Percentiles rank a stretch among this genome's conserved stretches.
phyloP scores from a whole-genome alignment of 2,888 invertebrate species.

The Taphrorychus bicolor region DNA sequence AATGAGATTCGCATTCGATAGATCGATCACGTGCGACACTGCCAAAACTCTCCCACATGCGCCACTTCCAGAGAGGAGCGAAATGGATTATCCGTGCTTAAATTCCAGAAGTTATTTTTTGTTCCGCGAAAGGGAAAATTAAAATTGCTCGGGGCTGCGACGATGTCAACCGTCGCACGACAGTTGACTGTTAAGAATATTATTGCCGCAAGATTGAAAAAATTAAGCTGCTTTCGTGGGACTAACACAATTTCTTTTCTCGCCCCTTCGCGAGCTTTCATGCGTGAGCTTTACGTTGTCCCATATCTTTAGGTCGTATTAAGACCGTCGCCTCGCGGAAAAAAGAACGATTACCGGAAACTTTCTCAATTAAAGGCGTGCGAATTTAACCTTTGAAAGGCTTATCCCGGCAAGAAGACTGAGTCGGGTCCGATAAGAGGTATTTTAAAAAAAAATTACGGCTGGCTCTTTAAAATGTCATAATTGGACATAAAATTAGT shows the following conservation, averaged over 20 bases:
- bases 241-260: slow-evolving; percentile 15
- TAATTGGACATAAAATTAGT: too few species aligned
- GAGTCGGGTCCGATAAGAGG: background rate
- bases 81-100: slow-evolving; percentile 24
- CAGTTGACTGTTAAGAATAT: slow-evolving; percentile 23
- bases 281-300: slow-evolving; percentile 1
- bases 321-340: background rate
- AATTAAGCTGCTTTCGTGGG: slow-evolving; percentile 12
- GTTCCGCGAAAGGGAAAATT: slow-evolving; percentile 25
- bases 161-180: slow-evolving; percentile 10
- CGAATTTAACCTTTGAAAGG: background rate
- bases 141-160: slow-evolving; percentile 18
- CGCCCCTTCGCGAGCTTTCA: background rate
- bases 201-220: slow-evolving; percentile 30
- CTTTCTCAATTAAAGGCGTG: background rate
- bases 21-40: background rate
- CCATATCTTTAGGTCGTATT: background rate
- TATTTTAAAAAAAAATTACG: background rate
- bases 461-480: too few species aligned
- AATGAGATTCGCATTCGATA: background rate
- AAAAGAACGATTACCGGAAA: background rate
- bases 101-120: slow-evolving; percentile 27
- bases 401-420: background rate
- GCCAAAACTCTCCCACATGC: slow-evolving; percentile 17
- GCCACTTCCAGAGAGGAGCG: background rate